phyloP scores from a whole-genome alignment of 2,797 vertebrate species.

The Delichon dasypus region DNA sequence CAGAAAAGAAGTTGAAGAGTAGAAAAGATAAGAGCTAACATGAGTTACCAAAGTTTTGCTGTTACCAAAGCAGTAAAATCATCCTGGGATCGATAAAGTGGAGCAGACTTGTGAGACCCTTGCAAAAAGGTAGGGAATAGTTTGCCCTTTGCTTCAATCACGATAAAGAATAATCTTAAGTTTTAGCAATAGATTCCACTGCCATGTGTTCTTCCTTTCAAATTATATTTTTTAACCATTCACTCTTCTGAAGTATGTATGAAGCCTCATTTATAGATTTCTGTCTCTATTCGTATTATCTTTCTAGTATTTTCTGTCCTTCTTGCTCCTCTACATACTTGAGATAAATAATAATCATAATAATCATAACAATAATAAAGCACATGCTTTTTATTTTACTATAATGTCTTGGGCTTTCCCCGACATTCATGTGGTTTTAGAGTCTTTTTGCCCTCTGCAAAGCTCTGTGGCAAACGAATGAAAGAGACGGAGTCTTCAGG shows the following conservation, averaged over 20 bases:
- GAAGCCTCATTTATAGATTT: not conserved
- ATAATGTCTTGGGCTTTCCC: no score
- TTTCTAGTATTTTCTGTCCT: not conserved
- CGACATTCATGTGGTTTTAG: no score
- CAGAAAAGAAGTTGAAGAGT: not conserved
- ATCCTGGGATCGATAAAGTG: not conserved
- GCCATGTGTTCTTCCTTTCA: not conserved
- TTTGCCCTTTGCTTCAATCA: not conserved
- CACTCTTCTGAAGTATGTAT: not conserved
- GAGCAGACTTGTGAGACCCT: not conserved
- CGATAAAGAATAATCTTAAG: not conserved
- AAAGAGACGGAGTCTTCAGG: no score
- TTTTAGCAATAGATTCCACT: not conserved
- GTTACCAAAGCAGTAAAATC: not conserved
- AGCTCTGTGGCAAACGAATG: no score
- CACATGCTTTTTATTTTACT: not conserved
- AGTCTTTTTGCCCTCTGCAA: no score
- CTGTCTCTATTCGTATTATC: not conserved
- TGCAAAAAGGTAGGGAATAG: not conserved
- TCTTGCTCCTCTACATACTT: not conserved
- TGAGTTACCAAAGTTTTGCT: not conserved
- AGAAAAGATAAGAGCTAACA: not conserved
- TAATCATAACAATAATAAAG: not conserved
- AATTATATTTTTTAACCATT: not conserved
- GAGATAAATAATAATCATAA: not conserved